phyloP scores from a whole-genome alignment of 2,797 vertebrate genomes.

The Bucorvus abyssinicus region DNA sequence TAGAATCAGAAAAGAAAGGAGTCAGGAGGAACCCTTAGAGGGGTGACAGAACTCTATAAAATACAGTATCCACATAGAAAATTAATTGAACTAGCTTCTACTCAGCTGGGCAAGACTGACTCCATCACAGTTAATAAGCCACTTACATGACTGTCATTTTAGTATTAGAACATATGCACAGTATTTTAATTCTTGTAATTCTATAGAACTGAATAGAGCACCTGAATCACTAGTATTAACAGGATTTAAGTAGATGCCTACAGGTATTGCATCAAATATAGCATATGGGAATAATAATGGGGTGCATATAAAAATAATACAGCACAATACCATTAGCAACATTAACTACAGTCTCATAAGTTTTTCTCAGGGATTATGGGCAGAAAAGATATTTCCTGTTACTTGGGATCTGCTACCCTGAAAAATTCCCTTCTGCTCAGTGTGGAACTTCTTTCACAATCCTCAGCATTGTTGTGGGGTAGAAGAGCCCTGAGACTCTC shows the following conservation, averaged over 20 bases:
- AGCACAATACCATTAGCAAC: background rate
- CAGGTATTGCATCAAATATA: background rate
- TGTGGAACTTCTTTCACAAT: background rate
- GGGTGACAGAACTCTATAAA: background rate
- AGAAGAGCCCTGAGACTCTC: background rate
- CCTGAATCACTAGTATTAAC: background rate
- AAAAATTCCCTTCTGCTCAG: background rate
- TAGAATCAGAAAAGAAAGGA: background rate
- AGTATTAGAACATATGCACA: background rate
- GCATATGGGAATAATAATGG: background rate
- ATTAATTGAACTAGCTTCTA: background rate
- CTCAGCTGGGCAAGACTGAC: background rate
- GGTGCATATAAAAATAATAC: background rate
- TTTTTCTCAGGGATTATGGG: background rate
- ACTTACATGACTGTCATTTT: background rate
- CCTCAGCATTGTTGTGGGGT: background rate
- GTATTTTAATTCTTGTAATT: background rate
- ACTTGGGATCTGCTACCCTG: background rate
- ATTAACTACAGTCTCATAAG: background rate
- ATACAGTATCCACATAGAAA: background rate
- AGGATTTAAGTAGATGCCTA: background rate
- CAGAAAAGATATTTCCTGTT: background rate
- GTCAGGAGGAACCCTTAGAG: background rate
- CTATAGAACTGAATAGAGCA: background rate
- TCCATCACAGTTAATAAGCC: background rate